Conservation (phyloP, 2,888 invertebrate genomes). For the Oxycera nigricornis region DNA sequence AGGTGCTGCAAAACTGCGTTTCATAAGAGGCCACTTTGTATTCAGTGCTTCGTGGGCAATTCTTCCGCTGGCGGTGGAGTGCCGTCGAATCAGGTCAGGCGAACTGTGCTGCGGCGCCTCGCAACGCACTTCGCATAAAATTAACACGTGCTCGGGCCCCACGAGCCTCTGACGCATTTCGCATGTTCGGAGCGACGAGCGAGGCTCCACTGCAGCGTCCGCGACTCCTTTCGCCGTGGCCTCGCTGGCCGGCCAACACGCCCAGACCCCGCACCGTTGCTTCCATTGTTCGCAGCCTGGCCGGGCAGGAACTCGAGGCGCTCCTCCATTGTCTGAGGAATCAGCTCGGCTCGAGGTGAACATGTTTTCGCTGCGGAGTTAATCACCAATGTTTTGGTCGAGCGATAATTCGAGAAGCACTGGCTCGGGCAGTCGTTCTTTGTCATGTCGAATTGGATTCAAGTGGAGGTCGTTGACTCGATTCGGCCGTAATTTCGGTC, state of each 20-base stretch:
- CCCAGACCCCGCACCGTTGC: not conserved
- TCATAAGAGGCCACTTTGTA: slow-evolving; percentile 10
- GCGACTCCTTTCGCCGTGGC: not conserved
- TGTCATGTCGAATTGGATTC: slow-evolving; percentile 2
- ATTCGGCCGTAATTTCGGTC: not conserved
- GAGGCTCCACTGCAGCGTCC: not conserved
- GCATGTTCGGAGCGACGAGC: not conserved
- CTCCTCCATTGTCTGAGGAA: not conserved
- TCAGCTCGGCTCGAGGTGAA: not conserved
- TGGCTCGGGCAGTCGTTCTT: not conserved
- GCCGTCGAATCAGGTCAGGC: slow-evolving; percentile 13
- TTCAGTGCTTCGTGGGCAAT: slow-evolving; percentile 22
- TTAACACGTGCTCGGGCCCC: not conserved
- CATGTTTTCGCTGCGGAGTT: not conserved
- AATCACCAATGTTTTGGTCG: not conserved
- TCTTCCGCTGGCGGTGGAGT: not conserved
- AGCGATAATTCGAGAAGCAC: not conserved
- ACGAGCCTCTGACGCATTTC: not conserved
- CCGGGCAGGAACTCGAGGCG: not conserved
- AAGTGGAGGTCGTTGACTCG: not conserved
- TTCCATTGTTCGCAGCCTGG: not conserved
- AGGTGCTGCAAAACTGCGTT: not conserved
- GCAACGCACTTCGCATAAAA: not conserved
- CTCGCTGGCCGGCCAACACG: not conserved
- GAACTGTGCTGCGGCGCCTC: not conserved